These are phyloP conservation scores for Bombus sylvicola DNA, from an alignment of 1,140 invertebrate species.

Conservation along the genomic window DNA sequence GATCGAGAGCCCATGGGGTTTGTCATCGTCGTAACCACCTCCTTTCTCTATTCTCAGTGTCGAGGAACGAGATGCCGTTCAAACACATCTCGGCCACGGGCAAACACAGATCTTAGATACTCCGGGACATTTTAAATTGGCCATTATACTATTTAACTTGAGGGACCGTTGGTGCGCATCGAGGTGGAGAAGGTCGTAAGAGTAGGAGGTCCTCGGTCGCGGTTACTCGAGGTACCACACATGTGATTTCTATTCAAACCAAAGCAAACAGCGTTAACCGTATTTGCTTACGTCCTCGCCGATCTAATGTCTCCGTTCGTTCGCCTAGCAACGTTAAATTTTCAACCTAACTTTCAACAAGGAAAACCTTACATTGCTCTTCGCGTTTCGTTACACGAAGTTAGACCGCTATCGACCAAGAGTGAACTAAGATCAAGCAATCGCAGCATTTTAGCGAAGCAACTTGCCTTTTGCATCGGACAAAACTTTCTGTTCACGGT, in stretches of 20 bases:
- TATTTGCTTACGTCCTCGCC: slow-evolving; percentile 77
- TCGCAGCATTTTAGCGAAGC: not conserved
- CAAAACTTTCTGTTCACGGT: slow-evolving; percentile 68
- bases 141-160: slow-evolving; percentile 83
- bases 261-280: slow-evolving; percentile 78
- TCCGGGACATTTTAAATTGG: slow-evolving; percentile 81
- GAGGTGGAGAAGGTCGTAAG: slow-evolving; percentile 55
- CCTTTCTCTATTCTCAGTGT: slow-evolving; percentile 69
- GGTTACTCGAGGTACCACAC: slow-evolving; percentile 66
- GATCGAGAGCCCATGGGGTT: slow-evolving; percentile 69
- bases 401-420: not conserved
- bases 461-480: not conserved
- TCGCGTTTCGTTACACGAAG: too few species aligned
- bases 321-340: slow-evolving; percentile 56
- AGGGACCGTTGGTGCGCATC: slow-evolving; percentile 68
- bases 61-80: slow-evolving; percentile 71
- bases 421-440: not conserved
- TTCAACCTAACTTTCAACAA: slow-evolving; percentile 24
- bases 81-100: slow-evolving; percentile 75
- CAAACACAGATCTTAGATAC: slow-evolving; percentile 80
- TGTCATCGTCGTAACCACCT: slow-evolving; percentile 60
- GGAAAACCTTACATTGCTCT: not conserved
- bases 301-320: slow-evolving; percentile 73
- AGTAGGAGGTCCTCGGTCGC: slow-evolving; percentile 48
- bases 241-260: slow-evolving; percentile 74